A percentile compares a stretch with the other conserved stretches of the same genome.
These are phyloP conservation scores for Anarhynchus alexandrinus DNA, from an alignment of 2,113 vertebrate species.

Conservation along the genomic window DNA sequence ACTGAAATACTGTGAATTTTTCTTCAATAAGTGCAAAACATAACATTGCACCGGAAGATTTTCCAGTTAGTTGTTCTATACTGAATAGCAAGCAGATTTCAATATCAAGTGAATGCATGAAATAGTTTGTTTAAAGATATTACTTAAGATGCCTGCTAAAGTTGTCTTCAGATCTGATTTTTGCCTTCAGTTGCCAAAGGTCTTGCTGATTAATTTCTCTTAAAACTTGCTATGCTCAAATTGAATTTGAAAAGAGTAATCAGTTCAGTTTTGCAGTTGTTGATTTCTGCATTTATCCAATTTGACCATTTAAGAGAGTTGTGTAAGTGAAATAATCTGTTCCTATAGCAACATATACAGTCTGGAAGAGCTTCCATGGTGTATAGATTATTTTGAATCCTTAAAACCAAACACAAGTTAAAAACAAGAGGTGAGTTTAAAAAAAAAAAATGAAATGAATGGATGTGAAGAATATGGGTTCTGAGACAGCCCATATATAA, in stretches of 20 bases:
- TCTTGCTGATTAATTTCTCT: not conserved
- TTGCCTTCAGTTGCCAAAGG: not conserved
- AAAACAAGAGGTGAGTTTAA: not conserved
- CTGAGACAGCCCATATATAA: not conserved
- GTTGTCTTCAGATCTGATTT: not conserved
- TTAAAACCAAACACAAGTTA: not conserved
- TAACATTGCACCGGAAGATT: not conserved
- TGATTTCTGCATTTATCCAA: not conserved
- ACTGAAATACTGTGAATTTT: not conserved
- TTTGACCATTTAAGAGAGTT: conserved; percentile 6
- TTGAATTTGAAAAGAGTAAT: conserved; percentile 19
- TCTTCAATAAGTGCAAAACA: not conserved
- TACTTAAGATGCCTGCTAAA: not conserved
- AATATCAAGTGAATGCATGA: not conserved
- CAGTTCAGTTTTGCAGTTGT: not conserved
- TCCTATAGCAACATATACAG: conserved; percentile 27
- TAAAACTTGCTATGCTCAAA: not conserved
- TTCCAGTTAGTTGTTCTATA: not conserved
- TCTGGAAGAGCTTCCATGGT: not conserved
- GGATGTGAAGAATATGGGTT: not conserved
- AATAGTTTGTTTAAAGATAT: not conserved
- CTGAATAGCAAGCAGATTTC: not conserved
- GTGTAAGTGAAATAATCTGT: conserved; percentile 1
- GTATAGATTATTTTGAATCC: not conserved
- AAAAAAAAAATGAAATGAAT: not conserved